A percentile compares a stretch with the other conserved stretches of the same genome.
Conservation (phyloP, 2,797 vertebrate genomes). For the Ctenopoma kingsleyae region DNA sequence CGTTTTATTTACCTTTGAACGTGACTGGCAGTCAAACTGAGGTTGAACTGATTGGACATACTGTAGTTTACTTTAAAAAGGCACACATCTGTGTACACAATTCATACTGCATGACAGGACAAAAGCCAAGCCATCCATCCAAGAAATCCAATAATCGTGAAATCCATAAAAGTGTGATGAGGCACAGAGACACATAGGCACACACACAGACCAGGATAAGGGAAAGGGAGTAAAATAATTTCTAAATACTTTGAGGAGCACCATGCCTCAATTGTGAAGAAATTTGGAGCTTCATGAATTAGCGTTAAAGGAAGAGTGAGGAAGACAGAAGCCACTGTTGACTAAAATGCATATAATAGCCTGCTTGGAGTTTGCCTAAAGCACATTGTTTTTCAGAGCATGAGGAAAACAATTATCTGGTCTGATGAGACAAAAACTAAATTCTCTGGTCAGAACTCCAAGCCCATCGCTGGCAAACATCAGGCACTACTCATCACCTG, state of each 20-base stretch:
- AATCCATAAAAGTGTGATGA: no score
- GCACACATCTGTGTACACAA: background rate
- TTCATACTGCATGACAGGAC: background rate
- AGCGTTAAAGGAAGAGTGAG: background rate
- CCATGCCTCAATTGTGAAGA: background rate
- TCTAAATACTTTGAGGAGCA: background rate
- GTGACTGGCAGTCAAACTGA: no score
- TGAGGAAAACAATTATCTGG: no score
- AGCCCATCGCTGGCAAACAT: background rate
- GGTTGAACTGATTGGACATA: no score
- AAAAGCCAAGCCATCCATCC: no score
- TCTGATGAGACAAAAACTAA: background rate
- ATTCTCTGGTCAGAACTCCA: background rate
- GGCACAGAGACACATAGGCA: no score
- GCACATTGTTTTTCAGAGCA: no score
- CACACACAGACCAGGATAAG: no score
- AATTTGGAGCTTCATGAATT: background rate
- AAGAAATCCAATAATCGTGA: background rate
- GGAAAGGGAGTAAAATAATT: background rate
- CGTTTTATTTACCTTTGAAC: background rate
- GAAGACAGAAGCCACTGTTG: background rate
- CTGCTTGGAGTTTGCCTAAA: no score
- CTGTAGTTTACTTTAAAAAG: background rate
- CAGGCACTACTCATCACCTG: background rate
- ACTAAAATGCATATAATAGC: no score